Evolutionary conservation across 2,797 vertebrate species (phyloP).

Genomic region (Octomys mimax): DNA sequence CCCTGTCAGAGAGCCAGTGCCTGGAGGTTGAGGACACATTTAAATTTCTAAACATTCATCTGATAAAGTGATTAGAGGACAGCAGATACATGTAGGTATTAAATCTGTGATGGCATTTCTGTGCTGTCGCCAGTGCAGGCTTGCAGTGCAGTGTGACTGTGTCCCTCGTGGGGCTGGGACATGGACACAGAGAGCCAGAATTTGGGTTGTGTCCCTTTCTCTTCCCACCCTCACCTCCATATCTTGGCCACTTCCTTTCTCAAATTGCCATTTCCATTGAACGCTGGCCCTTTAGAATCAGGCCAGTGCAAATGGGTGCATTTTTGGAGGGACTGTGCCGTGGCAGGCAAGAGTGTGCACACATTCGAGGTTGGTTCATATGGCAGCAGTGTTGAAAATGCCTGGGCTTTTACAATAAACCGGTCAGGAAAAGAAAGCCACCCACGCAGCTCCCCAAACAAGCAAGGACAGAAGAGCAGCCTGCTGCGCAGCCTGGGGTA

Average conservation of each 20-base stretch:
- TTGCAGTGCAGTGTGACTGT: not conserved
- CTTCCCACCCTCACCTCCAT: not conserved
- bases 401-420: not conserved
- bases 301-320: not conserved
- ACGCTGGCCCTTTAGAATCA: not conserved
- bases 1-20: not conserved
- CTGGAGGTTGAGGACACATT: not conserved
- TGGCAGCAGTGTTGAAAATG: conserved; percentile 20
- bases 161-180: not conserved
- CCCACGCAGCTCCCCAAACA: not conserved
- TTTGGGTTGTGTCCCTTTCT: not conserved
- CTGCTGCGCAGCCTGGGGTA: not conserved
- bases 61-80: not conserved
- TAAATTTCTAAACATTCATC: not conserved
- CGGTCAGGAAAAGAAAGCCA: not conserved
- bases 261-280: not conserved
- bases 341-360: not conserved
- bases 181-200: not conserved
- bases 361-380: conserved; percentile 28
- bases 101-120: not conserved
- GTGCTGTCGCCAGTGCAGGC: not conserved
- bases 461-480: not conserved
- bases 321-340: not conserved
- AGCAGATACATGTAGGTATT: not conserved
- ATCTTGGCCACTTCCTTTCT: not conserved